Conservation (phyloP, 2,113 vertebrate species). For the Hypomesus transpacificus region DNA sequence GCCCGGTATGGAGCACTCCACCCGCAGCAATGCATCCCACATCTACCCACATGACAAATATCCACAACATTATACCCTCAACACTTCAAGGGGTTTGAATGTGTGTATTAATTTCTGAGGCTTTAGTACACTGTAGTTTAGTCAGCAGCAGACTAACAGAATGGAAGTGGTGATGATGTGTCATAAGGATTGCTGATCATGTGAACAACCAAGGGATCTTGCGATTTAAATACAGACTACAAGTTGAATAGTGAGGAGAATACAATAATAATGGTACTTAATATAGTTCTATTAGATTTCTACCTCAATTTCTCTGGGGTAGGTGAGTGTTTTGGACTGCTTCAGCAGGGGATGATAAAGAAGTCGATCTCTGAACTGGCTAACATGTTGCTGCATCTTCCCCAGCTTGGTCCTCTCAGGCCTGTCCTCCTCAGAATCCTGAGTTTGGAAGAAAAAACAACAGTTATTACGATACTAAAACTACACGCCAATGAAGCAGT, state of each 20-base stretch:
- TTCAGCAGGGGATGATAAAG: conserved; percentile 14
- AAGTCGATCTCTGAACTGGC: conserved; percentile 43
- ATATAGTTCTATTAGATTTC: too few relatives aligned
- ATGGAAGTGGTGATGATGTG: too few relatives aligned
- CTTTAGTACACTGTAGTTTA: too few relatives aligned
- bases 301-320: conserved; percentile 66
- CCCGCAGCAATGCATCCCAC: conserved; percentile 62
- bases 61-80: not conserved
- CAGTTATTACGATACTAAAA: not conserved
- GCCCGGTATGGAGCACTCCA: conserved; percentile 47
- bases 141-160: too few relatives aligned
- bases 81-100: too few relatives aligned
- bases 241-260: too few relatives aligned
- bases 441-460: not conserved
- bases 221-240: too few relatives aligned
- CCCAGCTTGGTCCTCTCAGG: not conserved
- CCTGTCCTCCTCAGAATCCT: conserved; percentile 20
- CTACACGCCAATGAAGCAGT: not conserved
- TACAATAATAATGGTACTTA: too few relatives aligned
- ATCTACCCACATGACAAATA: conserved; percentile 63
- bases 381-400: conserved; percentile 13
- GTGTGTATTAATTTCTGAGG: too few relatives aligned
- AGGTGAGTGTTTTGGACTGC: conserved; percentile 12
- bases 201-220: too few relatives aligned
- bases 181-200: too few relatives aligned